phyloP scores from a whole-genome alignment of 2,797 vertebrate species.

The Gambusia yucatana region DNA sequence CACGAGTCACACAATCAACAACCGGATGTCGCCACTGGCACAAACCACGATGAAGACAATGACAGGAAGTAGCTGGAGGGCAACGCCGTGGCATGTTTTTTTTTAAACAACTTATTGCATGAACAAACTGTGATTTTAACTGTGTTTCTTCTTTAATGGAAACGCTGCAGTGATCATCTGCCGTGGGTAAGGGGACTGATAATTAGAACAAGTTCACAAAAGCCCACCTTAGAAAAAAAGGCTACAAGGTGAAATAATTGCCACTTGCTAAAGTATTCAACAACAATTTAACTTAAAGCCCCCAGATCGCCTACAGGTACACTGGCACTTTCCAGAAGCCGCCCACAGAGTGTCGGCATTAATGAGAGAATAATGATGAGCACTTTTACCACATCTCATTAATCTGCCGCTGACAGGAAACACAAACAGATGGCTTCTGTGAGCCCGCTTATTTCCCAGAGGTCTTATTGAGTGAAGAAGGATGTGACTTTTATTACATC shows the following conservation, averaged over 20 bases:
- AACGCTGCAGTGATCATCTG: neutral
- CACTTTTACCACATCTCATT: constrained; percentile 46
- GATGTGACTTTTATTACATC: constrained; percentile 50
- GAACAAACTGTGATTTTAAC: too few relatives aligned
- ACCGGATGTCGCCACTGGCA: too few relatives aligned
- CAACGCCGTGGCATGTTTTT: too few relatives aligned
- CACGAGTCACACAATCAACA: too few relatives aligned
- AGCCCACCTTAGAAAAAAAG: neutral
- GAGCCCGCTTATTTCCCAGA: constrained; percentile 61
- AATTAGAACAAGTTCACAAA: neutral
- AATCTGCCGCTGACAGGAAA: constrained; percentile 53
- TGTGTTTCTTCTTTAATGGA: too few relatives aligned
- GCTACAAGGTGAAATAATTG: neutral
- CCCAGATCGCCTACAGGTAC: neutral
- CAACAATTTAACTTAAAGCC: neutral
- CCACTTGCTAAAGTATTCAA: neutral
- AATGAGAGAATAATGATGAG: constrained; percentile 57
- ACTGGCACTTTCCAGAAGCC: constrained; percentile 6
- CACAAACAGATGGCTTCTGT: constrained; percentile 53
- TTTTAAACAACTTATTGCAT: too few relatives aligned
- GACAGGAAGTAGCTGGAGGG: too few relatives aligned
- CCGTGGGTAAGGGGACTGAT: neutral
- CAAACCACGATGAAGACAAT: too few relatives aligned
- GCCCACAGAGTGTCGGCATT: constrained; percentile 19
- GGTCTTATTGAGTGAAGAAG: constrained; percentile 43